Percentiles rank a stretch among this genome's conserved stretches.
phyloP scores from a whole-genome alignment of 2,113 vertebrate genomes.

The Callipepla squamata region DNA sequence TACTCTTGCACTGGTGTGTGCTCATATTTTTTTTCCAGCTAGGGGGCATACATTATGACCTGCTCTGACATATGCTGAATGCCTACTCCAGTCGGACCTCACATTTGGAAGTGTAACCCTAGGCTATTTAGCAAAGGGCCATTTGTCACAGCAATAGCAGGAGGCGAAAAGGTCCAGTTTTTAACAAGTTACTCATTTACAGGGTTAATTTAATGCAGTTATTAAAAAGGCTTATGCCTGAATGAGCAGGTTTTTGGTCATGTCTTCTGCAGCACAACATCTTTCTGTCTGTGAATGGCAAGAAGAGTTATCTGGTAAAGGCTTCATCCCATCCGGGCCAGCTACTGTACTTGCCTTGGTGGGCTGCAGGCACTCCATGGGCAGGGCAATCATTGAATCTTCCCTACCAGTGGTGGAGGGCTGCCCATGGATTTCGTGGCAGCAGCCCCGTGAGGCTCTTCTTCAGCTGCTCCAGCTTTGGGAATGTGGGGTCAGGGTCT shows the following conservation, averaged over 20 bases:
- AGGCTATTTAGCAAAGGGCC: neutral
- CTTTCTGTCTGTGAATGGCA: neutral
- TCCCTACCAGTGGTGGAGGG: neutral
- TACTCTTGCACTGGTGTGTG: neutral
- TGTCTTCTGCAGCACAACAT: neutral
- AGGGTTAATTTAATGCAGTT: neutral
- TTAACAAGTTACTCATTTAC: neutral
- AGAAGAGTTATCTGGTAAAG: neutral
- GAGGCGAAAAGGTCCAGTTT: neutral
- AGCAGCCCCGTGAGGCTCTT: neutral
- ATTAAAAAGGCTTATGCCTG: neutral
- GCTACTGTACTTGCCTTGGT: neutral
- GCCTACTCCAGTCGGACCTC: accelerated
- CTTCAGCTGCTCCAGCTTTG: neutral
- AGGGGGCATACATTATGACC: neutral
- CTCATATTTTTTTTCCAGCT: neutral
- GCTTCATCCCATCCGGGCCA: neutral
- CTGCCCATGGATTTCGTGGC: neutral
- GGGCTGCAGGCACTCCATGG: accelerated
- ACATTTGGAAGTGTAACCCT: neutral
- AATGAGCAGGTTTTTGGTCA: neutral
- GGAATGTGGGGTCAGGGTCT: neutral
- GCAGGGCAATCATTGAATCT: neutral
- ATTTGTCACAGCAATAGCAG: neutral
- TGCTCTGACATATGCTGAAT: neutral